Evolutionary conservation across 2,888 invertebrate species (phyloP), one percentile per base, ranked within the genome.

Genomic region (Dryobota labecula): DNA sequence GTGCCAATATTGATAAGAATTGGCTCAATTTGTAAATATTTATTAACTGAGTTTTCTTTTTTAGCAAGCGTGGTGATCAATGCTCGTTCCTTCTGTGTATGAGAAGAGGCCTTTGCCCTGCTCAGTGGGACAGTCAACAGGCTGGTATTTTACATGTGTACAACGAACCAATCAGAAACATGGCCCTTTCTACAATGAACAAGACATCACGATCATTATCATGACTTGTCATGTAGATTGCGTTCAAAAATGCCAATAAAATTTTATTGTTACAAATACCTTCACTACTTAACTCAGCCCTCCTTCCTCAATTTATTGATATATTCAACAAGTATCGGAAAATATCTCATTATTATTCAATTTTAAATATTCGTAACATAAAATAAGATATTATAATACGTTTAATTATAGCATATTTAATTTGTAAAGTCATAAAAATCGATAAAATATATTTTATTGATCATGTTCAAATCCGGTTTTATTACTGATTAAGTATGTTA

Each of bases 361-460:
- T 71, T 73, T 73, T 49, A 33, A 72, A 72, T 27, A 73, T 64
- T 65, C n/a, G 5, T 45, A 47, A 70, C 36, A 51, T 58, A 41
- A 71, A 79, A 73, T 61, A 60, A 18, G n/a, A 41, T 30, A 33
- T 54, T 45, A 62, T 53, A 58, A 54, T 61, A 45, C 38, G 38
- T 54, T 70, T 72, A 75, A 76, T 76, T 71, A 36, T 30, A 24
- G 51, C 54, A 66, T 71, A 78, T 82, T 70, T 82, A 62, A 74
- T 80, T 73, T 72, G 71, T 84, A 61, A 70, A 75, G 67, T 56
- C 66, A 77, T 85, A 77, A 85, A 82, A 85, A 85, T 81, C 73
- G 81, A 83, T 85, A 61, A 73, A 64, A 68, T 73, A 80, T 67
- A 58, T 75, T 80, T 78, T 86, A 84, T 82, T 82, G 70, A 84